Base-by-base conservation (phyloP, 1,140 invertebrate species). In the Zaprionus kolodkinae region DNA sequence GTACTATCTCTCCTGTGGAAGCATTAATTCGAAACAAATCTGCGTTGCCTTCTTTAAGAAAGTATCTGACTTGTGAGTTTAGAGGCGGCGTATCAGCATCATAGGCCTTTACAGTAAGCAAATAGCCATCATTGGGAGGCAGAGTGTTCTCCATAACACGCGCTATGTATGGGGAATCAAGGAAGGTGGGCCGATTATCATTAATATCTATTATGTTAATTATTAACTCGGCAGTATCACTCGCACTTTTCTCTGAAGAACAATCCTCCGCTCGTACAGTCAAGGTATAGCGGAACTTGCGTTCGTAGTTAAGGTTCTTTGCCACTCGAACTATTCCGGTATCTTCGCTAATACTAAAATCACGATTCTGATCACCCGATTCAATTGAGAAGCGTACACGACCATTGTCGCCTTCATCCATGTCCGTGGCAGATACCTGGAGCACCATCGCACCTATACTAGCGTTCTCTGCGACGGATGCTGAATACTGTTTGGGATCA, bases 71-170 rank as follows among this genome's bases (percentile, higher is more conserved):
- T 93, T 97, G 96, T 68, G 96, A 96, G 92, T 98, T 98, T 92
- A 97, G 97, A 1, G 97, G 96, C 54, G 96, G 96, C n/a, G 96
- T 96, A 92, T 98, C 97, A 4, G 97, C 97, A 92, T 98, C 97
- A 92, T 96, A 96, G 21, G 97, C 97, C 56, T 95, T 95, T 10
- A 98, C 96, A 73, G 96, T 95, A 45, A 96, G 95, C 52, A 98
- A 95, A 88, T 96, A 96, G 52, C 96, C 96, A 36, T 94, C 95
- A 76, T 95, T 95, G 0, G 96, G 96, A 21, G 96, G 96, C 35
- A 97, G 94, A 68, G 96, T 94, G 88, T 98, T 98, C 93, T 99
- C 98, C 95, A 97, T 96, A n/a, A 99, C 96, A 86, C 97, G 96
- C 0, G 97, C 97, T 66, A 97, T 92, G 91, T 99, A 99, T 0